Conservation (phyloP, 1,140 invertebrate species). For the Stegodyphus dumicola region DNA sequence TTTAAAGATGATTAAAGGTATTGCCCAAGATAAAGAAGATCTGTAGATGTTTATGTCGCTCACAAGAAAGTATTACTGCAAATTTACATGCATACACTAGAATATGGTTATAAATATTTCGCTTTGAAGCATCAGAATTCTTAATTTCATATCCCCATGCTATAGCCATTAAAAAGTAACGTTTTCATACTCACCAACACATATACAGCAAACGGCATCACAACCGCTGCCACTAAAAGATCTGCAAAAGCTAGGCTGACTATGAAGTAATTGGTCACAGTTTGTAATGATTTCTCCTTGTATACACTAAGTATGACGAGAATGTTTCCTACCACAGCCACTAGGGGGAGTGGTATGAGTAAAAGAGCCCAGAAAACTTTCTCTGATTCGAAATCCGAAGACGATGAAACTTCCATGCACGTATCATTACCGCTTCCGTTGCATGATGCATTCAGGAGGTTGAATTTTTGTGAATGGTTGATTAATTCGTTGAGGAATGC, state of each 20-base stretch:
- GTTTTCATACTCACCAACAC: conserved; percentile 82
- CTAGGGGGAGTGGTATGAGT: conserved; percentile 88
- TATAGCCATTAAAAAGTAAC: too few species aligned
- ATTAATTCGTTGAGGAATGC: conserved; percentile 8
- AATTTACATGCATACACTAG: too few species aligned
- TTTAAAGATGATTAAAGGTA: too few species aligned
- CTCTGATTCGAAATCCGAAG: conserved; percentile 21
- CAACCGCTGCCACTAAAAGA: conserved; percentile 92
- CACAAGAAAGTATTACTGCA: too few species aligned
- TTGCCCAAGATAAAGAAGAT: too few species aligned
- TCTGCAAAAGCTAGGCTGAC: conserved; percentile 97
- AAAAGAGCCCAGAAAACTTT: conserved; percentile 83
- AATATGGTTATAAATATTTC: too few species aligned
- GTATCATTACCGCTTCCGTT: conserved; percentile 15
- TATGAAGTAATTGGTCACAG: conserved; percentile 98
- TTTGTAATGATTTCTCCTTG: conserved; percentile 88
- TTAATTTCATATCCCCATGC: too few species aligned
- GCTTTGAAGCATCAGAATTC: too few species aligned
- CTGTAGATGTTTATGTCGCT: too few species aligned
- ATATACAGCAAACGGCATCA: conserved; percentile 99
- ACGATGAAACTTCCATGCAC: conserved; percentile 28
- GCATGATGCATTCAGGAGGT: conserved; percentile 22
- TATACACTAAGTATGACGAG: conserved; percentile 95
- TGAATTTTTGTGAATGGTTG: conserved; percentile 1
- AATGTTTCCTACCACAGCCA: conserved; percentile 96